Evolutionary conservation across 2,888 invertebrate species (phyloP).

Genomic region (Cephus pygmeus): DNA sequence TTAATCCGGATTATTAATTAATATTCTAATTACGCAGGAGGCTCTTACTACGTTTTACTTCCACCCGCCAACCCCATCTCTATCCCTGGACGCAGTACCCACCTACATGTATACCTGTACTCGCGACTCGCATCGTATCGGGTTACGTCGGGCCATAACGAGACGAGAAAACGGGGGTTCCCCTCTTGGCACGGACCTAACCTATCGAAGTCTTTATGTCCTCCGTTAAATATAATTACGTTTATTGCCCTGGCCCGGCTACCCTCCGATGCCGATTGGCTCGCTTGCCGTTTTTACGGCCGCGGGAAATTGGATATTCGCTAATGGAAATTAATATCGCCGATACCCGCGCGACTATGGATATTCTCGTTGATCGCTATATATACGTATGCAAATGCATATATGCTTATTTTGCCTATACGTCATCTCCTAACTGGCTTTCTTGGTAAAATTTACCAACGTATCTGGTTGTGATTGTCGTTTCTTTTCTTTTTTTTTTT

Average conservation of each 20-base stretch:
- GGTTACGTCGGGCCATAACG: slow-evolving; percentile 22
- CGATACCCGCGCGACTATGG: neutral
- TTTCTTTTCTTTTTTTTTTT: neutral
- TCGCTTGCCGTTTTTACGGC: slow-evolving; percentile 37
- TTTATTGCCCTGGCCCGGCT: slow-evolving; percentile 42
- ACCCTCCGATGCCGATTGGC: slow-evolving; percentile 23
- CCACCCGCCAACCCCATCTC: neutral
- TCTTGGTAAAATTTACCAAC: neutral
- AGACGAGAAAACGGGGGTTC: neutral
- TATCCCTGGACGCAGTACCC: neutral
- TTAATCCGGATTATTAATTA: slow-evolving; percentile 52
- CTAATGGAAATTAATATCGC: slow-evolving; percentile 55
- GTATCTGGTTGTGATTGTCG: neutral
- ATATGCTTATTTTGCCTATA: neutral
- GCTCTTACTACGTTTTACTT: neutral
- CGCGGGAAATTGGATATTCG: slow-evolving; percentile 52
- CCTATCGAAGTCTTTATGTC: slow-evolving; percentile 48
- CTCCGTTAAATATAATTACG: slow-evolving; percentile 58
- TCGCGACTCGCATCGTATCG: slow-evolving; percentile 29
- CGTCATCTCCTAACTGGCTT: neutral
- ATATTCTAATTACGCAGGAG: slow-evolving; percentile 49
- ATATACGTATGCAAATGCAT: neutral
- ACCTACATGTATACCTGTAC: neutral
- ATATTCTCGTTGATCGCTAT: neutral
- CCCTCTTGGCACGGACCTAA: slow-evolving; percentile 28